Evolutionary conservation across 2,113 vertebrate genomes (phyloP), one percentile per base, ranked within the genome.

Genomic region (Riparia riparia): DNA sequence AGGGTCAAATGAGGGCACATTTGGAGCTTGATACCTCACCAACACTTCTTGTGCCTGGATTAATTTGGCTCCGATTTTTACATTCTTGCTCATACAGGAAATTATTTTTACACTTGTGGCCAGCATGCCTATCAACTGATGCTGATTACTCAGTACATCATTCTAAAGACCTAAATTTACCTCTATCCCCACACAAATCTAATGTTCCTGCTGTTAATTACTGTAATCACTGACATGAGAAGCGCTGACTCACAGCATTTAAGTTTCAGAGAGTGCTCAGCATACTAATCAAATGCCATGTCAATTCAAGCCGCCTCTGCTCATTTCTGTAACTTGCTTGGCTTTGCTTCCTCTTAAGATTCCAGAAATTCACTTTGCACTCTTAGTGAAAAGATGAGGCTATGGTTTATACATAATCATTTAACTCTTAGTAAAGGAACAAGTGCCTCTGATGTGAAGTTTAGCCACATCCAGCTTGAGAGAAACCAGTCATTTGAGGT

Each of bases 201-300:
- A 71, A 71, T 90, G 95, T 97, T 97, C 95, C 90, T 96, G 90
- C 78, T 94, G 88, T 90, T 97, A 96, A 96, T 97, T 95, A 96
- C 91, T 95, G 16, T 97, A 96, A 97, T 97, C 89, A 64, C 53
- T 94, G 91, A 87, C 78, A 95, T 80, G 85, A 95, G 84, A 96
- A 96, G 89, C 61, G 56, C 93, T 97, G 96, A 97, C 90, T 97
- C 95, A 97, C 31, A 90, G 64, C 86, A 78, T 90, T 96, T 77
- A 95, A 96, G 50, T 90, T 95, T 83, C 78, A 82, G 86, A 95
- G 91, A 58, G 74, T 16, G 47, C 82, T 96, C 76, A 86, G 95
- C 96, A 90, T 84, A 64, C 82, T 96, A 92, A 90, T 29, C 69
- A 86, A 86, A 57, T 89, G 64, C 76, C 60, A 9, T 47, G 93